Evolutionary conservation across 2,113 vertebrate species (phyloP).

Genomic region (Gracilinanus agilis): DNA sequence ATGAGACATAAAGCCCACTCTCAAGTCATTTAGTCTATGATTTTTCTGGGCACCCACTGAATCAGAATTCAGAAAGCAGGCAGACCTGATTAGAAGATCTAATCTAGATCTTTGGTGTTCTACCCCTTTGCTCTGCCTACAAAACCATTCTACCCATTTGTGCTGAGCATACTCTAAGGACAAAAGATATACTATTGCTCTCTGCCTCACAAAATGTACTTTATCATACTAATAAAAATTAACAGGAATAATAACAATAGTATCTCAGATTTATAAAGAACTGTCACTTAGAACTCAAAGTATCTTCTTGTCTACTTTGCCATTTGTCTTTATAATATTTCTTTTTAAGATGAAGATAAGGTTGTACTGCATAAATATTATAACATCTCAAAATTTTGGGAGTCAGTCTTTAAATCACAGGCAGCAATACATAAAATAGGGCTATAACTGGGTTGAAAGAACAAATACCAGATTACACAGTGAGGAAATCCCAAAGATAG

Average conservation of each 20-base stretch:
- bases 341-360: not conserved
- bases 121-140: conserved; percentile 24
- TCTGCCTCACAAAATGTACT: not conserved
- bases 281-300: not conserved
- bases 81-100: conserved; percentile 23
- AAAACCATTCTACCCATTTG: not conserved
- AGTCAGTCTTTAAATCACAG: not conserved
- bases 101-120: conserved; percentile 8
- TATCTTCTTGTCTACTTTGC: not conserved
- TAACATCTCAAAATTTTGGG: not conserved
- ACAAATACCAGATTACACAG: not conserved
- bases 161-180: not conserved
- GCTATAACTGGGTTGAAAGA: not conserved
- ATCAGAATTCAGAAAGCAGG: conserved; percentile 30
- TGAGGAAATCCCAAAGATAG: not conserved
- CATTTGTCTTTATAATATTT: not conserved
- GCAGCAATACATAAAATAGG: not conserved
- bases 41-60: not conserved
- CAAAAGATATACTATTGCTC: not conserved
- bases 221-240: not conserved
- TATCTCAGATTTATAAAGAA: not conserved
- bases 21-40: not conserved
- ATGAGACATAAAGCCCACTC: not conserved
- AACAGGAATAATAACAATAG: not conserved
- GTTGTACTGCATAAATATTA: not conserved